A percentile compares a stretch with the other conserved stretches of the same genome.
These are phyloP conservation scores for Andrena bicolor DNA, from an alignment of 2,888 invertebrate species.

Conservation along the genomic window DNA sequence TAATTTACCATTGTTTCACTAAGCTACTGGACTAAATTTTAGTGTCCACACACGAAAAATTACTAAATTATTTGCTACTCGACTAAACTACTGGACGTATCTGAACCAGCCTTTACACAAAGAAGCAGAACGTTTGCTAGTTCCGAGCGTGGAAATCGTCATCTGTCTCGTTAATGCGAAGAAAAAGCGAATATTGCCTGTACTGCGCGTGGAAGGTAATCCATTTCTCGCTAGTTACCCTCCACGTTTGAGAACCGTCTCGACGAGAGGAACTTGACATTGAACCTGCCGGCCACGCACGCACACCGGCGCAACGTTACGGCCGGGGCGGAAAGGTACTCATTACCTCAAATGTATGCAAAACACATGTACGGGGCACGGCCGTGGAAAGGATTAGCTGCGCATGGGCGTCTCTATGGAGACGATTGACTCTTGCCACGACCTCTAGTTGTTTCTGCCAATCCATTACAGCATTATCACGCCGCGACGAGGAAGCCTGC, in stretches of 20 bases:
- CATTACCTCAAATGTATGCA: conserved; percentile 59
- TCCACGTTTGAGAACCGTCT: conserved; percentile 30
- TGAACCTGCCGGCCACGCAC: conserved; percentile 57
- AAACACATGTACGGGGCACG: conserved; percentile 36
- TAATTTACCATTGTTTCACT: too few species aligned
- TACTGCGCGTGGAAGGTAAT: neutral
- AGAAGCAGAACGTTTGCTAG: too few species aligned
- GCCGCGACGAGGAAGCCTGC: conserved; percentile 44
- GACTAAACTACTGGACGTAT: too few species aligned
- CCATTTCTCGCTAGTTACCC: neutral
- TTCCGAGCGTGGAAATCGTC: too few species aligned
- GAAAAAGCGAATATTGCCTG: too few species aligned
- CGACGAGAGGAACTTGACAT: conserved; percentile 63
- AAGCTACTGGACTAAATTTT: too few species aligned
- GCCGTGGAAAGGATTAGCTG: conserved; percentile 25
- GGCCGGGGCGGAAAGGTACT: neutral
- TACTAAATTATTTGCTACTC: too few species aligned
- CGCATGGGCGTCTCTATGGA: conserved; percentile 67
- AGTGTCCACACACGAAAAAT: too few species aligned
- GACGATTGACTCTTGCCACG: conserved; percentile 62
- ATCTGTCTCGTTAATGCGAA: too few species aligned
- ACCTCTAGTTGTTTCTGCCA: conserved; percentile 67
- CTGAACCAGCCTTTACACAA: too few species aligned
- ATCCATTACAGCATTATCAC: conserved; percentile 64
- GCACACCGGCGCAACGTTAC: conserved; percentile 9